Conservation (phyloP, 2,797 vertebrate species). For the Cossypha niveicapilla region DNA sequence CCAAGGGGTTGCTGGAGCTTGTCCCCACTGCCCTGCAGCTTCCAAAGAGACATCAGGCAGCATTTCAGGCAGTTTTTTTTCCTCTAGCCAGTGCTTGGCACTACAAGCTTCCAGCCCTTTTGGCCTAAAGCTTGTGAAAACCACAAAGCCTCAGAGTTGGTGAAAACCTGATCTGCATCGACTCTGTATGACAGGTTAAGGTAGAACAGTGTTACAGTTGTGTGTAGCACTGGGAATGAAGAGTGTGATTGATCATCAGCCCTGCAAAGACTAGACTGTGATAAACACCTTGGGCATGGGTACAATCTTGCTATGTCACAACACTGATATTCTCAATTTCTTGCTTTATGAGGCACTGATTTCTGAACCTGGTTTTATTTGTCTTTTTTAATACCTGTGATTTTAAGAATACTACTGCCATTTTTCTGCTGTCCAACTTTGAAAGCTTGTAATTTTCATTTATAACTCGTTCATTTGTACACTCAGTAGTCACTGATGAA, state of each 20-base stretch:
- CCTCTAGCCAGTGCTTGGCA: neutral
- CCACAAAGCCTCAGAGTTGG: neutral
- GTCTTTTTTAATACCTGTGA: neutral
- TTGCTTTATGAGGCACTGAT: neutral
- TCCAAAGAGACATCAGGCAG: neutral
- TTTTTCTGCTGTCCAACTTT: neutral
- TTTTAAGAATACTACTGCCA: neutral
- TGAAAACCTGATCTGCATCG: rapidly evolving
- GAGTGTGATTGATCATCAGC: neutral
- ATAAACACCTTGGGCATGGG: neutral
- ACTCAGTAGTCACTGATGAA: neutral
- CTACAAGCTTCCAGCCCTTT: neutral
- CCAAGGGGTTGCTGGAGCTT: neutral
- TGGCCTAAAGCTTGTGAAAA: neutral
- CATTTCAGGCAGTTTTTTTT: neutral
- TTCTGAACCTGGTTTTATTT: neutral
- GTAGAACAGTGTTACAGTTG: neutral
- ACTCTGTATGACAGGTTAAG: neutral
- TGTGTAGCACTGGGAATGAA: neutral
- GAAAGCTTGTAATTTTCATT: neutral
- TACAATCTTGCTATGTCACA: neutral
- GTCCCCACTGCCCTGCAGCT: neutral
- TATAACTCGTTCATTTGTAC: neutral
- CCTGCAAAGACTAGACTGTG: neutral
- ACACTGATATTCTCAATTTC: neutral